These are phyloP conservation scores for Seriola rivoliana DNA, from an alignment of 2,113 vertebrate species.

Conservation along the genomic window DNA sequence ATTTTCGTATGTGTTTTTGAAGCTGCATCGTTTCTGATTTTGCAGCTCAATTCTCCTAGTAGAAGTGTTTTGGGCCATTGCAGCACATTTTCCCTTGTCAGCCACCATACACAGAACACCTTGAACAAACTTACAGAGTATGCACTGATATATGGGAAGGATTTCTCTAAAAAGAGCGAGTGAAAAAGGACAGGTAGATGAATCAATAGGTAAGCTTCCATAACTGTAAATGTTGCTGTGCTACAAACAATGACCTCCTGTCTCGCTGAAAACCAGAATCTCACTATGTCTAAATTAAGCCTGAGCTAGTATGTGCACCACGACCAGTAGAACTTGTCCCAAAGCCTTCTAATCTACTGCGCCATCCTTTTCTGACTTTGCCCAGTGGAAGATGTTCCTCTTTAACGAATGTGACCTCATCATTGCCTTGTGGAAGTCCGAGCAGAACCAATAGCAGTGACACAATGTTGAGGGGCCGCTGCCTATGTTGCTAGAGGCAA, in stretches of 20 bases:
- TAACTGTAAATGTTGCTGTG: not conserved
- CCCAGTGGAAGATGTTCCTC: constrained; percentile 75
- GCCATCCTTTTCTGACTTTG: constrained; percentile 76
- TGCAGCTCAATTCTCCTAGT: too few relatives aligned
- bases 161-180: too few relatives aligned
- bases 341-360: constrained; percentile 29
- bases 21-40: too few relatives aligned
- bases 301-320: not conserved
- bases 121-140: too few relatives aligned
- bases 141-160: too few relatives aligned
- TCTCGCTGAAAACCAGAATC: not conserved
- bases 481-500: constrained; percentile 71
- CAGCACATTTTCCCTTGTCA: too few relatives aligned
- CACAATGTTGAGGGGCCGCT: constrained; percentile 59
- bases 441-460: constrained; percentile 66
- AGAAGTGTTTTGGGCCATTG: too few relatives aligned
- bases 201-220: not conserved
- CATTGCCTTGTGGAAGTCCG: constrained; percentile 57
- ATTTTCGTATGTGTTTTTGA: too few relatives aligned
- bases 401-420: constrained; percentile 75
- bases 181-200: not conserved
- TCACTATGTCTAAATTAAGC: constrained; percentile 10
- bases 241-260: not conserved
- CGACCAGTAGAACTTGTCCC: constrained; percentile 24
- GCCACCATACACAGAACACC: too few relatives aligned